A percentile compares a stretch with the other conserved stretches of the same genome.
phyloP scores from a whole-genome alignment of 2,888 invertebrate species.

The Buathra laborator region DNA sequence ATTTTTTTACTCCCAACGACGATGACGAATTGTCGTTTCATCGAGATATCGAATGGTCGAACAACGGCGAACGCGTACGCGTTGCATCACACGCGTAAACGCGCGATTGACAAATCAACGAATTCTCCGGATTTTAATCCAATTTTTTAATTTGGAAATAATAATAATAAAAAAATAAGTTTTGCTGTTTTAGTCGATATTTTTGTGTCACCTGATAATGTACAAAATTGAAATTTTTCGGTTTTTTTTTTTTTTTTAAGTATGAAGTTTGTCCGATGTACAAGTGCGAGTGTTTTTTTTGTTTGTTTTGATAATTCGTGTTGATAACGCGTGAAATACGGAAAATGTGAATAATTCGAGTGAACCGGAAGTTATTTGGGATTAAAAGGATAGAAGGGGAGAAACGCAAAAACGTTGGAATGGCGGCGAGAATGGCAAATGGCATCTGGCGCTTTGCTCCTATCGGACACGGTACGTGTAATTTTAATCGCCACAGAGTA shows the following conservation, averaged over 20 bases:
- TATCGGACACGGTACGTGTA: conserved; percentile 51
- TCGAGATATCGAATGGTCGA: background rate
- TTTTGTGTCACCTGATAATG: background rate
- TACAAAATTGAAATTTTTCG: background rate
- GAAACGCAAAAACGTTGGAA: conserved; percentile 8
- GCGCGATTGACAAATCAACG: background rate
- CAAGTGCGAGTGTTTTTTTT: background rate
- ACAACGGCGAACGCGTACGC: background rate
- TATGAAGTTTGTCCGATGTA: background rate
- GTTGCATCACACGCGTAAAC: background rate
- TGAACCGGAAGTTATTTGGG: background rate
- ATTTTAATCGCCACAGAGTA: background rate
- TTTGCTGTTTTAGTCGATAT: background rate
- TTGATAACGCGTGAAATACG: background rate
- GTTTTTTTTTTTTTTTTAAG: background rate
- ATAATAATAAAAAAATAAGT: background rate
- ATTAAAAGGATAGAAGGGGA: background rate
- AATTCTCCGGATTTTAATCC: background rate
- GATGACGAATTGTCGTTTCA: background rate
- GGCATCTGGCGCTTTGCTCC: conserved; percentile 36
- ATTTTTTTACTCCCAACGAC: background rate
- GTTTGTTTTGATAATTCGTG: too few relatives aligned
- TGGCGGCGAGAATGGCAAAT: conserved; percentile 43
- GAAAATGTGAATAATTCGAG: background rate
- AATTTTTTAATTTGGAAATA: too few relatives aligned